A percentile compares a stretch with the other conserved stretches of the same genome.
Conservation (phyloP, 2,888 invertebrate genomes). For the Nematopogon swammerdamellus region DNA sequence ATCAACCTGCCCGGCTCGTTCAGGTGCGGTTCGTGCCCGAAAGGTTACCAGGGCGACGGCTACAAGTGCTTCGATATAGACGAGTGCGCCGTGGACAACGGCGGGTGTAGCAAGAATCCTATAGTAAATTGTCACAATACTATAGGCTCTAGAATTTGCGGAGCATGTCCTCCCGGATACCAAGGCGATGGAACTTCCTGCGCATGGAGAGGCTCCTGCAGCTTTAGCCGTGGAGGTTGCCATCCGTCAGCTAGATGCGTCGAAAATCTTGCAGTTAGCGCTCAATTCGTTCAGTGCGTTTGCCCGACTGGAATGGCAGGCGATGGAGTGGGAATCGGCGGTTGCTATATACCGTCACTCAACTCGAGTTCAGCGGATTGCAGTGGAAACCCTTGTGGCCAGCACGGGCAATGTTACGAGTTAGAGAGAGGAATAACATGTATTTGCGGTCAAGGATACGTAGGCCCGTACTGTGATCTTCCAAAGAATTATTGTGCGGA, state of each 20-base stretch:
- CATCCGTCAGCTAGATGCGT: constrained; percentile 76
- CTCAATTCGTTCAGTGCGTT: constrained; percentile 63
- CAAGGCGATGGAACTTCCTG: constrained; percentile 80
- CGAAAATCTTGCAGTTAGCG: constrained; percentile 58
- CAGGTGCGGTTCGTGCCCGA: constrained; percentile 84
- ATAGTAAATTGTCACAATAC: constrained; percentile 85
- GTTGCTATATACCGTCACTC: constrained; percentile 56
- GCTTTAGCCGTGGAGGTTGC: constrained; percentile 81
- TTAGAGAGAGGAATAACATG: constrained; percentile 49
- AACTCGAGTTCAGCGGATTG: constrained; percentile 30
- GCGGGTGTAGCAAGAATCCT: constrained; percentile 84
- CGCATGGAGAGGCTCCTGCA: constrained; percentile 64
- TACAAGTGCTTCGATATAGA: constrained; percentile 83
- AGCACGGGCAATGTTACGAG: constrained; percentile 58
- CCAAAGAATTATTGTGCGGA: constrained; percentile 59
- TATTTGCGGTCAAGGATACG: constrained; percentile 56
- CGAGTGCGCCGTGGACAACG: constrained; percentile 85
- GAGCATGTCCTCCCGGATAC: constrained; percentile 84
- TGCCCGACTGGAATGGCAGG: constrained; percentile 80
- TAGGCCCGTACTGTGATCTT: constrained; percentile 62
- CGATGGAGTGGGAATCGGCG: constrained; percentile 72
- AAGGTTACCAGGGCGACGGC: constrained; percentile 85
- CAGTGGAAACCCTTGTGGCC: constrained; percentile 54
- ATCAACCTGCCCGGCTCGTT: constrained; percentile 89
- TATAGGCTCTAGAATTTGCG: constrained; percentile 81